Conservation (phyloP, 2,888 invertebrate species). For the Apantesis nais region DNA sequence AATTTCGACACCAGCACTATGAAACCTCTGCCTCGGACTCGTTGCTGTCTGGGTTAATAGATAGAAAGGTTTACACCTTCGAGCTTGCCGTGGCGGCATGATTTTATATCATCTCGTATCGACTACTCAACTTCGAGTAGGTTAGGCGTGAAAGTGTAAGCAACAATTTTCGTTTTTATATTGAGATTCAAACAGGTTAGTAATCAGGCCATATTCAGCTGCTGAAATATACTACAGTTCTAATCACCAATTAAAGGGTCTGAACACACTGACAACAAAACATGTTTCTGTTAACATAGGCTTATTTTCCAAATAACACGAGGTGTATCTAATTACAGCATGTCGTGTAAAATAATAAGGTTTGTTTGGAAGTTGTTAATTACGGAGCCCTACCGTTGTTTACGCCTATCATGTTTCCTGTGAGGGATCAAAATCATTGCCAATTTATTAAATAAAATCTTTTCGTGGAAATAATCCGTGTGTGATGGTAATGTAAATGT, state of each 20-base stretch:
- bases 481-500: no score
- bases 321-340: constrained; percentile 1
- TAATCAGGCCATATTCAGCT: not conserved
- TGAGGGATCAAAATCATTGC: not conserved
- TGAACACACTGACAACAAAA: not conserved
- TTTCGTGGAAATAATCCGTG: not conserved
- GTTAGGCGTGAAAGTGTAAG: no score
- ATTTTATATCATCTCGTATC: no score
- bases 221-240: not conserved
- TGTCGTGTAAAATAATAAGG: not conserved
- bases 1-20: no score
- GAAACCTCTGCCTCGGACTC: no score
- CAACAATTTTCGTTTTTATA: no score
- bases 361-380: constrained; percentile 27
- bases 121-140: no score
- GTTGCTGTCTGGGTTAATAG: no score
- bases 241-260: not conserved
- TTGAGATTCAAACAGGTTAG: no score
- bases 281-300: not conserved
- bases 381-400: constrained; percentile 18
- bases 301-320: not conserved
- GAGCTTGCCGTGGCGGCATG: no score
- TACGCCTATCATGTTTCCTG: constrained; percentile 23
- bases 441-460: constrained; percentile 5
- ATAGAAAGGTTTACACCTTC: no score